Conservation (phyloP, 2,888 invertebrate genomes). For the Andrena fulva region DNA sequence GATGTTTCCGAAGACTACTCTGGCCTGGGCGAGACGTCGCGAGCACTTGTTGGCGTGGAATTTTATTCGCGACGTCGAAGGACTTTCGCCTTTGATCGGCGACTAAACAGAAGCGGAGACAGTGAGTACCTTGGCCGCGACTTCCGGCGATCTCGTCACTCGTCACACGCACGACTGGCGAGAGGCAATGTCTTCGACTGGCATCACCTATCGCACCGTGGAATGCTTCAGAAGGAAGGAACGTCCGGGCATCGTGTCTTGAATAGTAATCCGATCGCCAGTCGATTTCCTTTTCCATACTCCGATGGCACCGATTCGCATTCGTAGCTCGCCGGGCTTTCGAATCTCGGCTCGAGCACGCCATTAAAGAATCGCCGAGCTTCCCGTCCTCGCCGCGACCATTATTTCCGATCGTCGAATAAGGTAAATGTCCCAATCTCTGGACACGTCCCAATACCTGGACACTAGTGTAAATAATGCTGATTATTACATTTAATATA, state of each 20-base stretch:
- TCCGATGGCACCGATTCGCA: conserved; percentile 54
- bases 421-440: no score
- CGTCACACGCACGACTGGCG: conserved; percentile 75
- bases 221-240: conserved; percentile 83
- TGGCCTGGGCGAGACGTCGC: background rate
- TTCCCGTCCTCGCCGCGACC: conserved; percentile 30
- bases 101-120: conserved; percentile 1
- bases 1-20: no score
- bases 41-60: background rate
- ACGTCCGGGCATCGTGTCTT: conserved; percentile 81
- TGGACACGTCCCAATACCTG: no score
- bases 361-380: conserved; percentile 58
- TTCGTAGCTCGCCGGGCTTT: conserved; percentile 64
- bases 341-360: conserved; percentile 62
- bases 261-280: conserved; percentile 79
- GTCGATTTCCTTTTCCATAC: conserved; percentile 80
- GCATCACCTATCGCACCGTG: conserved; percentile 78
- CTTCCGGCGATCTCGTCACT: conserved; percentile 55
- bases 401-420: background rate
- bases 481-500: no score
- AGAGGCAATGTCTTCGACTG: conserved; percentile 79
- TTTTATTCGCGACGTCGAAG: background rate
- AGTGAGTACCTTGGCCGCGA: conserved; percentile 20
- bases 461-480: no score
- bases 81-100: background rate